Conservation (phyloP, 1,140 invertebrate species). For the Spodoptera frugiperda region DNA sequence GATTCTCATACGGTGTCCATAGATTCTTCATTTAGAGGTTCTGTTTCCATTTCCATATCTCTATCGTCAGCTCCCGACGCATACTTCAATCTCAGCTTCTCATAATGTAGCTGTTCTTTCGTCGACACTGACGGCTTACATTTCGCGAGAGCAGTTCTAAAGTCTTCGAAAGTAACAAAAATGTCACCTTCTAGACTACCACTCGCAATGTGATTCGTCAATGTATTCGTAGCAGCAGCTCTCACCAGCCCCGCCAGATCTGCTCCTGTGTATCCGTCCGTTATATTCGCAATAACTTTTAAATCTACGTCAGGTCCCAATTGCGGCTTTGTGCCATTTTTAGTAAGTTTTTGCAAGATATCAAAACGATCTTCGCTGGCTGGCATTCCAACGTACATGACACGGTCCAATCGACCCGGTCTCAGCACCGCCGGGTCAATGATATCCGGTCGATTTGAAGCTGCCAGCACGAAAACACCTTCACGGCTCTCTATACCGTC, state of each 20-base stretch:
- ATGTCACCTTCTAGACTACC: slow-evolving; percentile 74
- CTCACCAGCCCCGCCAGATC: slow-evolving; percentile 93
- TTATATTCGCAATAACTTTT: slow-evolving; percentile 89
- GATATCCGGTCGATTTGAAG: slow-evolving; percentile 98
- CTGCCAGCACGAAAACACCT: slow-evolving; percentile 97
- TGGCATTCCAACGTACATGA: slow-evolving; percentile 97
- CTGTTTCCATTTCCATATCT: slow-evolving; percentile 85
- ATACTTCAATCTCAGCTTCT: slow-evolving; percentile 87
- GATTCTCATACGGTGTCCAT: slow-evolving; percentile 82
- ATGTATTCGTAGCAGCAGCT: slow-evolving; percentile 92
- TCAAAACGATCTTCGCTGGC: slow-evolving; percentile 92
- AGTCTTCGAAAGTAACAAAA: slow-evolving; percentile 84
- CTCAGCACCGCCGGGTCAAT: slow-evolving; percentile 98
- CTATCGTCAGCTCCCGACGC: slow-evolving; percentile 79
- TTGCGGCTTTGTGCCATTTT: slow-evolving; percentile 93
- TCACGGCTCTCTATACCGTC: slow-evolving; percentile 96
- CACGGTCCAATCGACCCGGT: slow-evolving; percentile 97
- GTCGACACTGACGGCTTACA: slow-evolving; percentile 93
- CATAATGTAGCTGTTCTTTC: slow-evolving; percentile 89
- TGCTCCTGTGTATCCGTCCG: slow-evolving; percentile 95
- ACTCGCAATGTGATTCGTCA: slow-evolving; percentile 87
- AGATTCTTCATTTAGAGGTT: slow-evolving; percentile 79
- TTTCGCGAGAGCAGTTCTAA: slow-evolving; percentile 89
- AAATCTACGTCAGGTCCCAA: slow-evolving; percentile 93
- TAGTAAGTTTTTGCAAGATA: slow-evolving; percentile 96